These are phyloP conservation scores for Ptychobarbus kaznakovi DNA, from an alignment of 2,797 vertebrate genomes.

Conservation along the genomic window DNA sequence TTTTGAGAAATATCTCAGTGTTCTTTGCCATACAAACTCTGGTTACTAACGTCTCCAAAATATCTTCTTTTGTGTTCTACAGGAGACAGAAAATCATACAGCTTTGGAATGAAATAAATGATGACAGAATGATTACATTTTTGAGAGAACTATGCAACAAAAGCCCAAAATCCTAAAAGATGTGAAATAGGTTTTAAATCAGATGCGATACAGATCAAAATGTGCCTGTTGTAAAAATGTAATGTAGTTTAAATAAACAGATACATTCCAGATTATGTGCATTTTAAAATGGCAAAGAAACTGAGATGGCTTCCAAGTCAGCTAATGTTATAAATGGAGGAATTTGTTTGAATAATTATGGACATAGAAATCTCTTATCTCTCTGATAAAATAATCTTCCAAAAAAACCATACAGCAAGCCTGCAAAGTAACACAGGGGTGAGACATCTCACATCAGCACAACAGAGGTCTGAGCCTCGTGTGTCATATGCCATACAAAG, in stretches of 20 bases:
- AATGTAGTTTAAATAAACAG: not conserved
- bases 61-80: not conserved
- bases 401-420: not conserved
- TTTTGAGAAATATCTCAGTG: not conserved
- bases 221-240: not conserved
- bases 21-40: not conserved
- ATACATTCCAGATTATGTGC: not conserved
- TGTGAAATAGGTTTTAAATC: not conserved
- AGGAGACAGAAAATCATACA: not conserved
- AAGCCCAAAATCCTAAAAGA: not conserved
- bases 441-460: constrained; percentile 7
- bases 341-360: not conserved
- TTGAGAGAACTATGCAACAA: not conserved
- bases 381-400: not conserved
- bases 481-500: not conserved
- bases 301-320: not conserved
- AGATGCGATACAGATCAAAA: not conserved
- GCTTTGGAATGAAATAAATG: not conserved
- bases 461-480: constrained; percentile 1
- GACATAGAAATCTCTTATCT: not conserved
- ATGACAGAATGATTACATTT: not conserved
- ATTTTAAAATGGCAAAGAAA: not conserved
- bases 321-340: not conserved
- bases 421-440: constrained; percentile 3
- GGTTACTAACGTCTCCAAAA: not conserved